Evolutionary conservation across 2,113 vertebrate species (phyloP).

Genomic region (Grammomys dolichurus): DNA sequence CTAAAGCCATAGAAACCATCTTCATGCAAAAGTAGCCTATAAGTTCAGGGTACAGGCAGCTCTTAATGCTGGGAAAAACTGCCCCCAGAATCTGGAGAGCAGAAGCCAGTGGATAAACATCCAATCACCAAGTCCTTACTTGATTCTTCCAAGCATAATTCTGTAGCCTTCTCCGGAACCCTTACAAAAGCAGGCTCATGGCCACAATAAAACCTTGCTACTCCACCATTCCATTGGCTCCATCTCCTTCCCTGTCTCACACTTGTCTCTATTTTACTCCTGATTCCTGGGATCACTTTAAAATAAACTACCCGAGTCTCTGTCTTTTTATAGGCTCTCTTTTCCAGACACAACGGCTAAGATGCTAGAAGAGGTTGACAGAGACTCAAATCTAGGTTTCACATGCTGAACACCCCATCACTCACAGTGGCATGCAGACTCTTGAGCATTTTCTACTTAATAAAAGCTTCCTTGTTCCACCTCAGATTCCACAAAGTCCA

Average conservation of each 20-base stretch:
- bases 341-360: conserved; percentile 44
- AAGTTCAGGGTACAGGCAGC: not conserved
- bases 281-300: not conserved
- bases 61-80: not conserved
- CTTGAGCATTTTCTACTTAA: not conserved
- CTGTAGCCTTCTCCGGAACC: not conserved
- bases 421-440: not conserved
- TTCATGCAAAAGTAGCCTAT: not conserved
- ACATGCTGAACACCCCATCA: not conserved
- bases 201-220: not conserved
- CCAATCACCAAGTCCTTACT: not conserved
- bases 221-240: not conserved
- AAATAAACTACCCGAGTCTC: conserved; percentile 5
- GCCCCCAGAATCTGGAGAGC: no score
- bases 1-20: not conserved
- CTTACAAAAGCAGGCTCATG: not conserved
- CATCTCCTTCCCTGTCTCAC: not conserved
- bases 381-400: not conserved
- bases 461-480: conserved; percentile 1
- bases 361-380: not conserved
- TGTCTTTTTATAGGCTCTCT: not conserved
- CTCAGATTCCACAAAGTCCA: not conserved
- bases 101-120: not conserved
- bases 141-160: not conserved
- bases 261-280: not conserved